Evolutionary conservation across 1,140 invertebrate genomes (phyloP).

Genomic region (Drosophila biarmipes): DNA sequence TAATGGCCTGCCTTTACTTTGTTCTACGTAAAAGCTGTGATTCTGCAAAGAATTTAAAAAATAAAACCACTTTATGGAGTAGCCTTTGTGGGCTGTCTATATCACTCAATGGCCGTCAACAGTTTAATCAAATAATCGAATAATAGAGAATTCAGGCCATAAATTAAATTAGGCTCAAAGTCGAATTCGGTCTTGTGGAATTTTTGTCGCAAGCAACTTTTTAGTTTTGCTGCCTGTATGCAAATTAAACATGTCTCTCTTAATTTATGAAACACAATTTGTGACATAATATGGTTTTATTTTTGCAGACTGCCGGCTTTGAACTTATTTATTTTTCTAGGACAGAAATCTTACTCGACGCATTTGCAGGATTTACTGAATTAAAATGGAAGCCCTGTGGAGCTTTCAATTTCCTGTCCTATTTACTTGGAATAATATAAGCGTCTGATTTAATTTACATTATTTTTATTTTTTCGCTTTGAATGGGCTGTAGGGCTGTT

Average conservation of each 20-base stretch:
- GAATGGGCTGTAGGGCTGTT: too few species aligned
- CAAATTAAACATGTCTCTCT: conserved; percentile 1
- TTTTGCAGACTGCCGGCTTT: neutral
- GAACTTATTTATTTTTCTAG: neutral
- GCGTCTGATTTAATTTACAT: neutral
- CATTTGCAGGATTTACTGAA: neutral
- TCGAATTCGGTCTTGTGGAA: neutral
- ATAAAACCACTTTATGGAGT: neutral
- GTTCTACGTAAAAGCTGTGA: neutral
- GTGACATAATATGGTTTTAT: neutral
- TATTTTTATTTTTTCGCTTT: too few species aligned
- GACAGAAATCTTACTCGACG: neutral
- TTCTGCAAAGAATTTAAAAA: neutral
- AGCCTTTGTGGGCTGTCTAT: neutral
- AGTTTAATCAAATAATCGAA: conserved; percentile 3
- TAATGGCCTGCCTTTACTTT: neutral
- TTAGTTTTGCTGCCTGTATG: neutral
- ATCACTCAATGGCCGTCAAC: too few species aligned
- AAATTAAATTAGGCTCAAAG: conserved; percentile 2
- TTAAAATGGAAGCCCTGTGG: neutral
- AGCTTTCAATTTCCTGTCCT: neutral
- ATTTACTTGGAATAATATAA: neutral
- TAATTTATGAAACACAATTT: conserved; percentile 3
- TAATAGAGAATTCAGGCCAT: neutral
- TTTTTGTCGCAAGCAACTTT: neutral